phyloP scores from a whole-genome alignment of 1,140 invertebrate genomes.

The Lucilia sericata region DNA sequence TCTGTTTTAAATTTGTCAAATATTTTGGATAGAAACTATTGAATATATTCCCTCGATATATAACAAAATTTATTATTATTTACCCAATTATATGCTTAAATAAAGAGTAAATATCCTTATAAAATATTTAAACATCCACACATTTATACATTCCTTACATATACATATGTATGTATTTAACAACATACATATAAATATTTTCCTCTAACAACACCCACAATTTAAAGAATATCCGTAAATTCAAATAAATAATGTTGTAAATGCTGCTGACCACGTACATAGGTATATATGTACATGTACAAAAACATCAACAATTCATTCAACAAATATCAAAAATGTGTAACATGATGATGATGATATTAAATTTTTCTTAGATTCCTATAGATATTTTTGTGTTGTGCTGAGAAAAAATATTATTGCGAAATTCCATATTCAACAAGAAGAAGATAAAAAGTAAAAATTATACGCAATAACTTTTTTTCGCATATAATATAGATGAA shows the following conservation, averaged over 20 bases:
- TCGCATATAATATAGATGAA: not conserved
- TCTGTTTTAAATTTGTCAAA: no score
- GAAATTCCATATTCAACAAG: not conserved
- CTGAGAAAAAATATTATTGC: not conserved
- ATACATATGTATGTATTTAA: no score
- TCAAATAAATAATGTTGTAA: no score
- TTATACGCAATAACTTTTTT: slow-evolving; percentile 37
- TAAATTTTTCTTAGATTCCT: not conserved
- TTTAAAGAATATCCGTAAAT: no score
- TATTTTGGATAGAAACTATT: no score
- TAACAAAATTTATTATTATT: no score
- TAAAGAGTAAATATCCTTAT: no score
- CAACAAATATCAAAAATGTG: slow-evolving; percentile 25
- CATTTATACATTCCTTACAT: not conserved
- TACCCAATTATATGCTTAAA: no score
- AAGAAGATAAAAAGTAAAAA: not conserved
- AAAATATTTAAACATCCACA: no score
- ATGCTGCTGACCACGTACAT: not conserved
- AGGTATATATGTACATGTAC: not conserved
- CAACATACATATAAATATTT: no score
- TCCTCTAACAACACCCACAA: not conserved
- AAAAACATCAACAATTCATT: slow-evolving; percentile 13
- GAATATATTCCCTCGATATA: no score
- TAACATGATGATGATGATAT: not conserved
- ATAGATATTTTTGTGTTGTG: not conserved